Base-by-base conservation (phyloP, 2,113 vertebrate genomes). In the Bos javanicus region DNA sequence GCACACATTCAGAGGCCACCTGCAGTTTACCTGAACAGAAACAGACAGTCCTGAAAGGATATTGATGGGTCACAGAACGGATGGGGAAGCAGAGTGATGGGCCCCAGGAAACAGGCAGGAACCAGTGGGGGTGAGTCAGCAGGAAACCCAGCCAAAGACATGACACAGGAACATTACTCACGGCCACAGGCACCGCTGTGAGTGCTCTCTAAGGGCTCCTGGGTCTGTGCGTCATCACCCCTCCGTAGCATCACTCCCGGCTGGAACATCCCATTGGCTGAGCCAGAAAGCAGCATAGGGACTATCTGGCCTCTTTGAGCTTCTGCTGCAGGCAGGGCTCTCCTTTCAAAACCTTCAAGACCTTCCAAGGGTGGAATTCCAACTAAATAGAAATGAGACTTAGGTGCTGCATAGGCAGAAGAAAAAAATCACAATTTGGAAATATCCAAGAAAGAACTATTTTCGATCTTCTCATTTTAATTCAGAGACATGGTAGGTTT, bases 41-140 rank as follows among this genome's bases (percentile, higher is more conserved):
- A 48, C 33, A 43, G 25, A 81, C 28, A 80, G 25, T 43, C 12
- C 57, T 95, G 48, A 56, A 57, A 87, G 52, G 48, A 90, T 81
- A 59, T 33, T 50, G 33, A 54, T 91, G 76, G 87, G 59, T 96
- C 85, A 76, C 39, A 85, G 96, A 54, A 59, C 2, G 6, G 64
- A 30, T 17, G 10, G 57, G 54, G 33, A 93, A 26, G 19, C 71
- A 80, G 36, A 16, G 89, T 84, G 48, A 59, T 76, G 1, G 5
- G 54, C 25, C 54, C 94, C 64, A 88, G 89, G 48, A 95, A 97
- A 74, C 25, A 89, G 87, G 67, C 82, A 95, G 54, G 64, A 93
- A 86, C 46, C 82, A 82, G 28, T 36, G 48, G 50, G 95, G 23
- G 59, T 96, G 96, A 96, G 94, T 97, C 90, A 91, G 78, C 87